A percentile compares a stretch with the other conserved stretches of the same genome.
Conservation (phyloP, 2,113 vertebrate genomes). For the Centropus bengalensis region DNA sequence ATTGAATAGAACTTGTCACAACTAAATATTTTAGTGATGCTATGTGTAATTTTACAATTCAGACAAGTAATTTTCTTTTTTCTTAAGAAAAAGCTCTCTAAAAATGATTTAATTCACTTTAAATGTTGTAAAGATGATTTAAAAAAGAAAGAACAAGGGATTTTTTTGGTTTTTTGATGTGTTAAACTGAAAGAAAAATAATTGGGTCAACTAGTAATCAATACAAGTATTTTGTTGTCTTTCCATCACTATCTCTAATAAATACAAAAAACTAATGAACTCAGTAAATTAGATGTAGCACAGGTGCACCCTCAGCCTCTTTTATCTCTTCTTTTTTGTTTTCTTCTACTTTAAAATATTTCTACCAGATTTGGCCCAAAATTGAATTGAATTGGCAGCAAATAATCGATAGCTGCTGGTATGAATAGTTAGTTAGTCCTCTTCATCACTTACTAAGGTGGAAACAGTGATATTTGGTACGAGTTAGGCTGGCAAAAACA, state of each 20-base stretch:
- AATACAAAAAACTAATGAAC: neutral
- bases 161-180: neutral
- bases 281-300: neutral
- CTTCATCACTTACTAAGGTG: neutral
- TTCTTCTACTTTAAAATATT: neutral
- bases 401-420: neutral
- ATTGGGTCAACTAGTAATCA: neutral
- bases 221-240: neutral
- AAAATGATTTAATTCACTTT: neutral
- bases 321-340: neutral
- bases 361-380: neutral
- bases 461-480: neutral
- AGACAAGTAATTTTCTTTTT: neutral
- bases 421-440: neutral
- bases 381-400: neutral
- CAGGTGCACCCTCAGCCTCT: neutral
- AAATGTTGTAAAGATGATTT: neutral
- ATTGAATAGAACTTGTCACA: neutral
- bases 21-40: neutral
- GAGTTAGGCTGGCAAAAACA: neutral
- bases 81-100: neutral
- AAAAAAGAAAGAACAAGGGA: rapidly evolving
- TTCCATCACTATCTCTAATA: neutral
- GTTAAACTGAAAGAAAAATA: neutral
- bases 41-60: neutral